Base-by-base conservation (phyloP, 2,888 invertebrate species). In the Minunthozetes semirufus region DNA sequence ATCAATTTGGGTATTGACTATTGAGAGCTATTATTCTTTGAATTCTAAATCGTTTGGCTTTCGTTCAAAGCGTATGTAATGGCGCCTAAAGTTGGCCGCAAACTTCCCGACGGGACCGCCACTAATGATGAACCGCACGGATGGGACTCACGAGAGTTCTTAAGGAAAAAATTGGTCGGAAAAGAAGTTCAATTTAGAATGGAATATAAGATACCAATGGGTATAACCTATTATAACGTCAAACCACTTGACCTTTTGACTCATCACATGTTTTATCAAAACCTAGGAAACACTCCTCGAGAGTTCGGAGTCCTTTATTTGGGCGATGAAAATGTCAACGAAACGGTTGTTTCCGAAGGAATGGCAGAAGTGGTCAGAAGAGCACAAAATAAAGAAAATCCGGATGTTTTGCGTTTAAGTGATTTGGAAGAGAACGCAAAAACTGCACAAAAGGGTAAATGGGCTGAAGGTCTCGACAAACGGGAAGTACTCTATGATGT, bases 141-240 rank as follows among this genome's bases (percentile, higher is more conserved):
- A 0, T 99, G 97, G 96, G 97, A 99, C 83, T 95, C 97, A 0
- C 88, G 99, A 73, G 99, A 99, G 84, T 97, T 92, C 82, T 86
- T 99, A 48, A 88, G 99, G 61, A 97, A 95, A 82, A 94, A 95
- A 82, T 86, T 99, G 15, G 89, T 99, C 80, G 94, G 95, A 71
- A 98, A 98, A 83, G 93, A 91, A 83, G 93, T 97, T 0, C 90
- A 88, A 19, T 96, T 94, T 82, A 89, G 88, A 50, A 82, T 85
- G 68, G 95, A 96, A 76, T 85, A 85, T 81, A 93, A 91, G 81
- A 89, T 91, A 48, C 88, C 90, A 76, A 56, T 68, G 68, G 76
- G 77, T 53, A 72, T 66, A 46, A 29, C 29, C 19, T 68, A 9
- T 19, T 63, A 29, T 46, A 13, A 13, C 17, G 46, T 46, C 19